Base-by-base conservation (phyloP, 2,113 vertebrate genomes). In the Dunckerocampus dactyliophorus region DNA sequence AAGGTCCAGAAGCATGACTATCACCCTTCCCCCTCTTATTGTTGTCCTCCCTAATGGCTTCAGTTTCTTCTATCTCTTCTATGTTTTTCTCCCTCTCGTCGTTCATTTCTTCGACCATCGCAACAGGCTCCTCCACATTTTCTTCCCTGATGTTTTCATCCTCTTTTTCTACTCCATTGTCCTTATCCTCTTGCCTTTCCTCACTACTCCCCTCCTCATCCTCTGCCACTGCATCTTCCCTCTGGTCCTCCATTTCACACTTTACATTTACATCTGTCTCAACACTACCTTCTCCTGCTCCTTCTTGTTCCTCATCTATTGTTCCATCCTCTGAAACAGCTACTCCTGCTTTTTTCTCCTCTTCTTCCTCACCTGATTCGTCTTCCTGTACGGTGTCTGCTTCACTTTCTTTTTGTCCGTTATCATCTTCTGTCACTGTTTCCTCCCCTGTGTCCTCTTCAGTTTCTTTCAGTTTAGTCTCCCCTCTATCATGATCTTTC, bases 201-300 rank as follows among this genome's bases (percentile, higher is more conserved):
- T 42, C 31, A 0, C 19, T 43, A 1, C 20, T 12, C 42, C 19
- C 11, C 20, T 43, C 63, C 3, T 17, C 13, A 12, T 43, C 54
- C 7, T 39, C 10, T 13, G 49, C 47, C 2, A 39, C 57, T 1
- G 34, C 22, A 28, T 21, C 8, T 5, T 48, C 17, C 16, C 48
- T 46, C 2, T 52, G 31, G 16, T 12, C 43, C 6, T 62, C 49
- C 28, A 47, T 43, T 52, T 48, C 45, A 49, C 11, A 43, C 63
- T 61, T 14, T 76, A n/a, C n/a, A n/a, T n/a, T n/a, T n/a, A n/a
- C 70, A 56, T 71, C 70, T 20, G 34, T 72, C 31, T 83, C 74
- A 16, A 76, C 17, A 19, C 52, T 9, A 19, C 19, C 16, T 6
- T 37, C 3, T 37, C 31, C n/a, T 37, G 31, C 17, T 55, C n/a